phyloP scores from a whole-genome alignment of 2,888 invertebrate genomes.

The Megaustenia siamemsis region DNA sequence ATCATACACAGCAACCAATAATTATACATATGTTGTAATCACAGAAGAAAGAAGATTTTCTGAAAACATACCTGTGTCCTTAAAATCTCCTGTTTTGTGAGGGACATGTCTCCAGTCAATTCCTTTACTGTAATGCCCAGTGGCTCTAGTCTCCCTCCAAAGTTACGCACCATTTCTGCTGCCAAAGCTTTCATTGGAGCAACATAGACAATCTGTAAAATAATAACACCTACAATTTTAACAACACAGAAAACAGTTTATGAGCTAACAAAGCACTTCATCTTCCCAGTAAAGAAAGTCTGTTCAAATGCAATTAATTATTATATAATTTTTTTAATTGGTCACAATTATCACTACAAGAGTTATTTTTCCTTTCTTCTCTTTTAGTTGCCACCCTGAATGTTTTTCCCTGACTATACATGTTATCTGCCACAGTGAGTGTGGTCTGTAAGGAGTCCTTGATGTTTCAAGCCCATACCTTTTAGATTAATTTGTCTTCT shows the following conservation, averaged over 20 bases:
- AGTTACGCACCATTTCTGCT: slow-evolving; percentile 98
- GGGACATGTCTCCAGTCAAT: slow-evolving; percentile 98
- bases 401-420: not conserved
- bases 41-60: not conserved
- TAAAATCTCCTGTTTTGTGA: slow-evolving; percentile 94
- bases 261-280: no score
- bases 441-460: no score
- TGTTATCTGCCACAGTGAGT: no score
- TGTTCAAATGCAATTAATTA: no score
- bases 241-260: no score
- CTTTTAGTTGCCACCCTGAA: not conserved
- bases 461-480: no score
- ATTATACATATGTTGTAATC: not conserved
- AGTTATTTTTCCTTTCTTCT: not conserved
- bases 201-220: slow-evolving; percentile 93
- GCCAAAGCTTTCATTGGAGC: slow-evolving; percentile 99
- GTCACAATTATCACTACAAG: not conserved
- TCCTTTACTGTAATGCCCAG: slow-evolving; percentile 92
- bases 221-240: no score
- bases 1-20: not conserved
- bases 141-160: slow-evolving; percentile 88
- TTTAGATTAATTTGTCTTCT: no score
- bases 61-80: slow-evolving; percentile 87
- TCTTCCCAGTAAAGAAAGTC: no score
- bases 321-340: no score